A percentile compares a stretch with the other conserved stretches of the same genome.
These are phyloP conservation scores for Pogonophryne albipinna DNA, from an alignment of 2,797 vertebrate species.

Conservation along the genomic window DNA sequence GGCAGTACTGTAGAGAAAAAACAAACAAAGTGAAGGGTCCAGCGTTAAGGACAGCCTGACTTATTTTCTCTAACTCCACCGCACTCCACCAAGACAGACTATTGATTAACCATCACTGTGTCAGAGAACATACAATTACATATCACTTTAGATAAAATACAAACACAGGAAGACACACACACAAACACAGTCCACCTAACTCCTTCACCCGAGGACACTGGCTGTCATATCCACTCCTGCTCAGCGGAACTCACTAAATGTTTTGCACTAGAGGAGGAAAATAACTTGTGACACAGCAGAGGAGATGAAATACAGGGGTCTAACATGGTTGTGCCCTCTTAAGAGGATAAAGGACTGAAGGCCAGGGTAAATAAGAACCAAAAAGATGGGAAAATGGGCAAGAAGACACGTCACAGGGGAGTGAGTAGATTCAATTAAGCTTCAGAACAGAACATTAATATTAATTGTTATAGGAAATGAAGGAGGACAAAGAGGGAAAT, in stretches of 20 bases:
- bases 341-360: conserved; percentile 39
- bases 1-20: background rate
- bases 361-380: conserved; percentile 11
- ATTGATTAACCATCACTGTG: conserved; percentile 71
- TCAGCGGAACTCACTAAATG: conserved; percentile 44
- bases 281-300: conserved; percentile 27
- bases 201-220: conserved; percentile 40
- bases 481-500: conserved; percentile 4
- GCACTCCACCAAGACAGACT: conserved; percentile 55
- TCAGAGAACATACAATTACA: conserved; percentile 66
- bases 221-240: conserved; percentile 60
- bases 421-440: conserved; percentile 19
- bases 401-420: conserved; percentile 24
- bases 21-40: conserved; percentile 22
- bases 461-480: conserved; percentile 39
- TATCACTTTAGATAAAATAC: conserved; percentile 64
- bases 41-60: conserved; percentile 39
- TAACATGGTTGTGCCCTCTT: conserved; percentile 31
- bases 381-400: conserved; percentile 12
- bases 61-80: conserved; percentile 36
- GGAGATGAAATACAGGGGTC: conserved; percentile 34
- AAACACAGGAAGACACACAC: conserved; percentile 10
- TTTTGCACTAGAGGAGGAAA: conserved; percentile 36
- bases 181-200: conserved; percentile 36
- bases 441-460: conserved; percentile 38